Base-by-base conservation (phyloP, 2,888 invertebrate species). In the Neoitamus cyanurus region DNA sequence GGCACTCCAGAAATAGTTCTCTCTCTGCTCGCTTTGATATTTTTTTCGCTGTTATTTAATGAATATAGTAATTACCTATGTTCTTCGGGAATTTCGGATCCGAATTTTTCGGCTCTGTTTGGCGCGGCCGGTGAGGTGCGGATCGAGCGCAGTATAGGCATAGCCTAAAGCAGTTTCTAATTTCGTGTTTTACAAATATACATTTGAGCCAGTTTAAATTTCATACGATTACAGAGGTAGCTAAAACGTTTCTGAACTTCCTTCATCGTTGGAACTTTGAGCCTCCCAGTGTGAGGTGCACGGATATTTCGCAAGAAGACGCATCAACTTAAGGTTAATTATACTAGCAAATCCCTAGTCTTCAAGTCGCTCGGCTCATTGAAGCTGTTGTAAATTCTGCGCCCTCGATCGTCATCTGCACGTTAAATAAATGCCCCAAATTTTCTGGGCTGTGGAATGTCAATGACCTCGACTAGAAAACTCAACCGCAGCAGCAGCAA, bases 251-350 rank as follows among this genome's bases (percentile, higher is more conserved):
- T 89, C 92, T 98, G 11, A 97, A 98, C 88, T 98, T 97, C 89
- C 93, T 98, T 86, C 98, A 98, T 90, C 97, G 97, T 89, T 98
- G 98, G 96, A 97, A 97, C 90, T 95, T 98, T 89, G 98, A 98
- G 89, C 95, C 97, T 0, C 97, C 98, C 0, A 95, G 95, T 73
- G 95, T 94, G n/a, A 93, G 96, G 87, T 92, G 93, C 89, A 94
- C 94, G 89, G 94, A 95, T 36, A 93, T 95, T 2, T 95, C 94
- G 82, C 94, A 94, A 1, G 97, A 98, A 88, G 98, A 98, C 88
- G 95, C 95, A 34, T 95, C 95, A 0, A 94, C 95, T 1, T 98
- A 97, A 97, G 92, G 95, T 97, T 75, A 97, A 97, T 90, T 98
- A 97, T 89, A 97, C 97, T 31, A 94, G 95, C 90, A 78, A 88